Conservation (phyloP, 2,888 invertebrate genomes). For the Ophonus ardosiacus region DNA sequence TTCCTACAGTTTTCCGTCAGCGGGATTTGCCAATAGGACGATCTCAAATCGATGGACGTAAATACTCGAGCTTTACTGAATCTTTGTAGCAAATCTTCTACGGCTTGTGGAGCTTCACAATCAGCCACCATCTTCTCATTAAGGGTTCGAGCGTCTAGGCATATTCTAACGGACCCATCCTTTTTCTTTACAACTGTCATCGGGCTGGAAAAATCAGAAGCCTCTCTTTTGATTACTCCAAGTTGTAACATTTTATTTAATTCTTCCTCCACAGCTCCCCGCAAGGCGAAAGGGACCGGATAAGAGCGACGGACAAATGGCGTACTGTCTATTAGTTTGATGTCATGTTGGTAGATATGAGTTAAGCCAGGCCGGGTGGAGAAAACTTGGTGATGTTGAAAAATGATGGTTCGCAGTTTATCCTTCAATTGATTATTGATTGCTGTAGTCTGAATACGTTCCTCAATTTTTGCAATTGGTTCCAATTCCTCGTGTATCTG, state of each 20-base stretch:
- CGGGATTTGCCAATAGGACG: conserved; percentile 68
- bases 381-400: too few species aligned
- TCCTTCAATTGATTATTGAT: too few species aligned
- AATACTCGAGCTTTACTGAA: conserved; percentile 51
- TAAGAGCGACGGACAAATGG: too few species aligned
- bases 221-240: too few species aligned
- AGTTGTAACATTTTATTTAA: too few species aligned
- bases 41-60: conserved; percentile 56
- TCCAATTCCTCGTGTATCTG: too few species aligned
- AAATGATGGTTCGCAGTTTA: too few species aligned
- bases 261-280: conserved; percentile 63
- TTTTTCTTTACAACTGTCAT: conserved; percentile 69
- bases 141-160: conserved; percentile 70
- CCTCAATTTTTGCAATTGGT: too few species aligned
- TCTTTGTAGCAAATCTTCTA: conserved; percentile 65
- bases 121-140: conserved; percentile 70
- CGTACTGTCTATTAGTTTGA: conserved; percentile 66
- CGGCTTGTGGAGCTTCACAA: conserved; percentile 66
- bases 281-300: too few species aligned
- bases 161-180: conserved; percentile 69
- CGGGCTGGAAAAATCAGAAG: conserved; percentile 70
- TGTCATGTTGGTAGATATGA: too few species aligned
- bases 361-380: too few species aligned
- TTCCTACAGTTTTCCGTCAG: conserved; percentile 65
- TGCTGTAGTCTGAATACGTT: too few species aligned